phyloP scores from a whole-genome alignment of 2,797 vertebrate genomes.

The Sebastes kiyomatsui region DNA sequence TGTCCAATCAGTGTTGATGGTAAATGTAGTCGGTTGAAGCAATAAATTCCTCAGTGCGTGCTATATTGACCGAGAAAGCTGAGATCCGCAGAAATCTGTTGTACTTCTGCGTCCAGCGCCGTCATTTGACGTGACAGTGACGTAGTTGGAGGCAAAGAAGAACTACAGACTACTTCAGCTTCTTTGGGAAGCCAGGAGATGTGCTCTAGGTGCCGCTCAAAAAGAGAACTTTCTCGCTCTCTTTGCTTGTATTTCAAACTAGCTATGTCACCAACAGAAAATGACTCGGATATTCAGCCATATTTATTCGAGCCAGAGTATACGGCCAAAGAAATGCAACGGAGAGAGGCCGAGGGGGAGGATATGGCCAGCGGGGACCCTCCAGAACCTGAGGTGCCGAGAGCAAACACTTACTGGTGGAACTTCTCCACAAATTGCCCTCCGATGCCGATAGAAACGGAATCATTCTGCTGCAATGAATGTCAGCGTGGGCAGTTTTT shows the following conservation, averaged over 20 bases:
- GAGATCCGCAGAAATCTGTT: neutral
- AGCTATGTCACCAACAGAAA: neutral
- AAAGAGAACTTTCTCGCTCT: neutral
- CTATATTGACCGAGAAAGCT: neutral
- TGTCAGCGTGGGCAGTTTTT: too few relatives aligned
- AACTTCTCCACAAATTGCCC: too few relatives aligned
- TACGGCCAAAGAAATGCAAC: neutral
- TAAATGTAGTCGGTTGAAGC: neutral
- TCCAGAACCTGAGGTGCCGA: too few relatives aligned
- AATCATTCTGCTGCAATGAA: too few relatives aligned
- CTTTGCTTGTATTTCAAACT: neutral
- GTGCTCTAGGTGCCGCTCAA: neutral
- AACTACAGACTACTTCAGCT: neutral
- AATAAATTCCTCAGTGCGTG: neutral
- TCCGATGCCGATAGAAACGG: too few relatives aligned
- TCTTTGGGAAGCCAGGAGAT: neutral
- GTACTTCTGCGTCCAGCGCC: neutral
- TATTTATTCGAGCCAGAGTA: neutral
- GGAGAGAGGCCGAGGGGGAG: neutral
- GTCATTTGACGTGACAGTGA: neutral
- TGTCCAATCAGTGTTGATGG: neutral
- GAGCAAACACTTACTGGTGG: too few relatives aligned
- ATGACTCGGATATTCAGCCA: neutral
- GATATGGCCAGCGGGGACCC: neutral
- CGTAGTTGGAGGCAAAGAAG: neutral